Conservation (phyloP, 1,140 invertebrate species). For the Drosophila burlai region DNA sequence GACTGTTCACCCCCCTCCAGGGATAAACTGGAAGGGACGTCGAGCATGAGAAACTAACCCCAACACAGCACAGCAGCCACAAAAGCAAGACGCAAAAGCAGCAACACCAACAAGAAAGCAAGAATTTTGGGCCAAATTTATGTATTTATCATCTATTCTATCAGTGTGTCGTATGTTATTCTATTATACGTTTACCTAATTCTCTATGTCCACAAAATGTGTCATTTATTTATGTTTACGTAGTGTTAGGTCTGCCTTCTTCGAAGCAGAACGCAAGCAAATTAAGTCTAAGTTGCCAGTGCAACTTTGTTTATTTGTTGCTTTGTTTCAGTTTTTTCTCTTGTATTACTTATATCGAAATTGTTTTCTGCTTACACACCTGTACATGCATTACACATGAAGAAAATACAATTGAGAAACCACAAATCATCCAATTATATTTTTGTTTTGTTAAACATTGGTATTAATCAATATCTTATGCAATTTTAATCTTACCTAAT, state of each 20-base stretch:
- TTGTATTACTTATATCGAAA: slow-evolving; percentile 41
- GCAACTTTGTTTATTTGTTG: slow-evolving; percentile 22
- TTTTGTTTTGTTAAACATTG: slow-evolving; percentile 80
- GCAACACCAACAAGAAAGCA: slow-evolving; percentile 15
- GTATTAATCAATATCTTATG: slow-evolving; percentile 72
- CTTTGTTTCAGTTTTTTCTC: slow-evolving; percentile 41
- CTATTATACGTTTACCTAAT: slow-evolving; percentile 71
- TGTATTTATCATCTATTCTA: slow-evolving; percentile 74
- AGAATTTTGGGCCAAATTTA: slow-evolving; percentile 58
- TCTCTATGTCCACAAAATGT: slow-evolving; percentile 82
- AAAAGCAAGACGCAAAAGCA: slow-evolving; percentile 24
- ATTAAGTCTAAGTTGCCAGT: slow-evolving; percentile 20
- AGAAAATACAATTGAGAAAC: slow-evolving; percentile 34
- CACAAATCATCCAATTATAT: slow-evolving; percentile 29
- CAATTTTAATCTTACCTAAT: slow-evolving; percentile 64
- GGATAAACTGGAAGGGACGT: slow-evolving; percentile 77
- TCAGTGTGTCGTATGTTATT: slow-evolving; percentile 57
- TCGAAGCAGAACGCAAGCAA: slow-evolving; percentile 10
- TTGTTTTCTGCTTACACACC: slow-evolving; percentile 29
- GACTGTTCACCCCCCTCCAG: slow-evolving; percentile 81
- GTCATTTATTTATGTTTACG: slow-evolving; percentile 81
- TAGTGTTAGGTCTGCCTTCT: slow-evolving; percentile 61
- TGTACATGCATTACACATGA: slow-evolving; percentile 44
- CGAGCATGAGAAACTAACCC: slow-evolving; percentile 71
- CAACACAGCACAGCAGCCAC: slow-evolving; percentile 16